Evolutionary conservation across 2,888 invertebrate species (phyloP).

Genomic region (Drosophila silvestris): DNA sequence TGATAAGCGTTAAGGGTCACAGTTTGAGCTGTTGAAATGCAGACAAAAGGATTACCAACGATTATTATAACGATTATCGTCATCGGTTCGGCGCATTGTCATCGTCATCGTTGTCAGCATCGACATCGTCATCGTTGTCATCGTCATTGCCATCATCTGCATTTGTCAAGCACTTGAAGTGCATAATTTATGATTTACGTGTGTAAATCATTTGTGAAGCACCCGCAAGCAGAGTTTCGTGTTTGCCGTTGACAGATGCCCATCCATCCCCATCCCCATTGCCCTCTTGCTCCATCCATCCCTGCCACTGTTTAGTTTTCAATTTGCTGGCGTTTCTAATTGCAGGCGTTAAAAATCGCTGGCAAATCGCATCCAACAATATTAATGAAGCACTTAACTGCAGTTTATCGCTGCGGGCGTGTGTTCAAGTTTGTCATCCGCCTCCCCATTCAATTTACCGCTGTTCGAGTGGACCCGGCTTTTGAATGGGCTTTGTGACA

Average conservation of each 20-base stretch:
- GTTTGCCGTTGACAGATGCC: constrained; percentile 60
- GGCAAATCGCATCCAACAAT: constrained; percentile 60
- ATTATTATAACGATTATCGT: constrained; percentile 19
- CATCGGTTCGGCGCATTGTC: constrained; percentile 22
- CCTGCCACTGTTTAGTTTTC: constrained; percentile 56
- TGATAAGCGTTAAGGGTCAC: constrained; percentile 19
- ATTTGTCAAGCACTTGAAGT: constrained; percentile 72
- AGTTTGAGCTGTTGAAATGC: constrained; percentile 3
- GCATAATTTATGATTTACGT: constrained; percentile 78
- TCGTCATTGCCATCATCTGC: constrained; percentile 61
- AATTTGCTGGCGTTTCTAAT: constrained; percentile 65
- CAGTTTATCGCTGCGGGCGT: constrained; percentile 70
- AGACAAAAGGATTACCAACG: constrained; percentile 7
- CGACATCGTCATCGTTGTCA: constrained; percentile 17
- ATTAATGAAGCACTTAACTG: constrained; percentile 63
- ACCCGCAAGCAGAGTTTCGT: constrained; percentile 35
- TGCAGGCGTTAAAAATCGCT: constrained; percentile 67
- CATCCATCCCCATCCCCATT: not conserved
- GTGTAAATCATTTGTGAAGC: constrained; percentile 78
- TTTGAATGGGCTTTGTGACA: constrained; percentile 24
- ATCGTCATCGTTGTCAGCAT: constrained; percentile 21
- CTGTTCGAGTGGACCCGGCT: constrained; percentile 31
- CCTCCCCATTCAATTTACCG: constrained; percentile 21
- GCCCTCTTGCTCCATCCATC: not conserved
- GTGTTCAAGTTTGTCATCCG: constrained; percentile 54